Evolutionary conservation across 2,888 invertebrate species (phyloP), one percentile per base, ranked within the genome.

Genomic region (Stenurella melanura): DNA sequence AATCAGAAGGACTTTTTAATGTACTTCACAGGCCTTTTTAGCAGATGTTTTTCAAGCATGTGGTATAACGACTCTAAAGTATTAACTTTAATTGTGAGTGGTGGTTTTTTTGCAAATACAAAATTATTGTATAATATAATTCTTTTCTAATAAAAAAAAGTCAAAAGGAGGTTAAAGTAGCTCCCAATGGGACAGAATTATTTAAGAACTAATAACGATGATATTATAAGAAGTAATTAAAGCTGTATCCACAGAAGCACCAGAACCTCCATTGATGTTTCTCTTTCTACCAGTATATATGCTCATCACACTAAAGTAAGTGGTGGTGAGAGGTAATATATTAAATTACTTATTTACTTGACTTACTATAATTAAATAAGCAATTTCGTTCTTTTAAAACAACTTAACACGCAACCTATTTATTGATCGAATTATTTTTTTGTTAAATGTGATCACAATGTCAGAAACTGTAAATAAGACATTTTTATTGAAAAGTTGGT

Each of bases 151-250:
- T n/a, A 26, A 60, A 60, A 26, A 19, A 15, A 26, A 6, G 10
- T 10, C 61, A 61, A 63, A 63, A 63, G 34, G 38, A 38, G 38
- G 63, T 34, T 34, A 34, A 42, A 42, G 42, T 42, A 42, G 42
- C 42, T 42, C 42, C 42, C 2, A 11, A 42, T 12, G 11, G 42
- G 1, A 42, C 42, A 42, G 42, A 4, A 15, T 42, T 42, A 42
- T 15, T 38, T 42, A 42, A 12, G 42, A 15, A 42, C 42, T 42
- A 42, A 42, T 42, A 42, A 42, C 15, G 15, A 42, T 12, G 11
- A 15, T 42, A 42, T 42, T 42, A 42, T 42, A 42, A 42, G 42
- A 34, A 42, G 42, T 42, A 42, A 42, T 42, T 42, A 42, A 38
- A 42, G 42, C 42, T 42, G 42, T 42, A 9, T 12, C 42, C 11